Evolutionary conservation across 2,888 invertebrate species (phyloP), one percentile per base, ranked within the genome.

Genomic region (Caenorhabditis sp.): DNA sequence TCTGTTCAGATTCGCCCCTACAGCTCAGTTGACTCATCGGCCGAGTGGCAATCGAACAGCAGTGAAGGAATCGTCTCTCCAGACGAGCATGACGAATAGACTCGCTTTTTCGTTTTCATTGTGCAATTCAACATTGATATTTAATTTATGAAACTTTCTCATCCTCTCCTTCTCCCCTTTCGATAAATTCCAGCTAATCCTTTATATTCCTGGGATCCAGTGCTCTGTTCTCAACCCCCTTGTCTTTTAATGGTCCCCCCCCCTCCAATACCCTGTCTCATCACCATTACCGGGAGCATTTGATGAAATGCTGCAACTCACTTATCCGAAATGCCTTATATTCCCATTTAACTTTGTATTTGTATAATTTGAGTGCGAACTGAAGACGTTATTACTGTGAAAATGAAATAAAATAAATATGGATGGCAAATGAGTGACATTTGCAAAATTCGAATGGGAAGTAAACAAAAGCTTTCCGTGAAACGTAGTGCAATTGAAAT

Each of bases 11-110:
- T 82, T 59, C 80, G 80, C 35, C 80, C 78, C 9, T 82, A 78
- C 55, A 77, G 68, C 56, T 82, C 82, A n/a, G 74, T 79, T 35
- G 82, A 82, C 56, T 82, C 82, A 52, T 79, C 79, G n/a, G 78
- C 73, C 27, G 81, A 81, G 62, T 82, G 82, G 78, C 73, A 80
- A 66, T 82, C 82, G 45, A 80, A 80, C 62, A 78, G 80, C 62
- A 82, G 82, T 55, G 82, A 82, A 66, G 82, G 80, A 37, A 76
- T 82, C 61, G 59, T 59, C 56, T 80, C 79, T 13, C 82, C 82
- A 56, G 82, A 80, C 61, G 78, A 79, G 68, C 59, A 74, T 61
- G 78, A 78, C 39, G 78, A 68, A 45, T 70, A 61, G 37, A 50
- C 26, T n/a, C 4, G 37, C 22, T 22, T 39, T 37, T 15, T 41